Conservation (phyloP, 2,113 vertebrate genomes). For the Pao palembangensis region DNA sequence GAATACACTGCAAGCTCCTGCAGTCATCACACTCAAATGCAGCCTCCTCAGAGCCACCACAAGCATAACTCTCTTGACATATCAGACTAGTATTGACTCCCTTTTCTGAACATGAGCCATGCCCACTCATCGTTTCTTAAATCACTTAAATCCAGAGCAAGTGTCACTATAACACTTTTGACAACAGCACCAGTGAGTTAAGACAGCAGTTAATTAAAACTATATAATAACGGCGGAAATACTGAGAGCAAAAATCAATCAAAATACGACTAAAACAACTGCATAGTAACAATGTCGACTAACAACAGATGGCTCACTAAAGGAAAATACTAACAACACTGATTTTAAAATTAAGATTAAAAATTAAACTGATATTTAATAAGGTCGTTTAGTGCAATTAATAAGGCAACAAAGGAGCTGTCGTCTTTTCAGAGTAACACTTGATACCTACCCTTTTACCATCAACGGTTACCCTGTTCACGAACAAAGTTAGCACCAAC, state of each 20-base stretch:
- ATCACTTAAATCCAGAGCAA: conserved; percentile 25
- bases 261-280: conserved; percentile 21
- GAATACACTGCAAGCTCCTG: conserved; percentile 84
- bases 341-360: conserved; percentile 11
- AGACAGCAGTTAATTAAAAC: conserved; percentile 15
- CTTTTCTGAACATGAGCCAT: conserved; percentile 81
- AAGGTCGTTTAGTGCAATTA: conserved; percentile 17
- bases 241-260: conserved; percentile 12
- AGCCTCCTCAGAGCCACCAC: conserved; percentile 86
- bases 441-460: conserved; percentile 8
- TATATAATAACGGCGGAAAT: conserved; percentile 11
- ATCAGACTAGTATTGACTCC: conserved; percentile 80
- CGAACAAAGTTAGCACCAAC: conserved; percentile 21
- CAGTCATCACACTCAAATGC: conserved; percentile 88
- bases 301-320: background rate
- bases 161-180: conserved; percentile 28
- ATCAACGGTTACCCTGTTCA: conserved; percentile 22
- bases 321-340: background rate
- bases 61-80: conserved; percentile 92
- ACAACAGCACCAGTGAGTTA: conserved; percentile 32
- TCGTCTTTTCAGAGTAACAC: conserved; percentile 20
- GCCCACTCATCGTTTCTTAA: conserved; percentile 83
- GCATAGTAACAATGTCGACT: conserved; percentile 31
- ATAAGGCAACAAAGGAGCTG: conserved; percentile 13
- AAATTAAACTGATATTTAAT: background rate